These are phyloP conservation scores for Ciona savignyi DNA, from an alignment of 23 tunicate species.

Conservation along the genomic window DNA sequence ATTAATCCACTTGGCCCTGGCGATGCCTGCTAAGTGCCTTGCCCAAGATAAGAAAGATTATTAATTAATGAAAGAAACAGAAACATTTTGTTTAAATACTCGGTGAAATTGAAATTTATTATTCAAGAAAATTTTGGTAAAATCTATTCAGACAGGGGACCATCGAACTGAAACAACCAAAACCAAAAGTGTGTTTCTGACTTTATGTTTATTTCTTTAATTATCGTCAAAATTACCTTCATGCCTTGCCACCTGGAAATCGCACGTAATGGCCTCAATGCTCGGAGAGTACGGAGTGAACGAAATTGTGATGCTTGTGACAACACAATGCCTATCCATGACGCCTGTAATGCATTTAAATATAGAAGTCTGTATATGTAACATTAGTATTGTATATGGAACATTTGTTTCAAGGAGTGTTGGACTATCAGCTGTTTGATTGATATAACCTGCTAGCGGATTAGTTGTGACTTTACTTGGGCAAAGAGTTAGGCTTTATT, in stretches of 20 bases:
- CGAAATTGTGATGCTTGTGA: constrained; percentile 49
- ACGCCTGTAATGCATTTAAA: constrained; percentile 18
- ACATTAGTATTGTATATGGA: not conserved
- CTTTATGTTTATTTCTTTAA: not conserved
- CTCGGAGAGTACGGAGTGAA: constrained; percentile 70
- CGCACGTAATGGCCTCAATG: constrained; percentile 87
- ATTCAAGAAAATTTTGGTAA: no score
- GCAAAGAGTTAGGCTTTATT: not conserved
- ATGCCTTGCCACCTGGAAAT: constrained; percentile 97
- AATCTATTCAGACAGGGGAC: no score
- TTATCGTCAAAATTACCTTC: constrained; percentile 42
- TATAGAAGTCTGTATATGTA: not conserved
- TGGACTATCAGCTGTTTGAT: no score
- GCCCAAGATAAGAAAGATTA: no score
- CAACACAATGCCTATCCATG: constrained; percentile 89
- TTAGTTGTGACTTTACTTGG: not conserved
- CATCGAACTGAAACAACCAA: no score
- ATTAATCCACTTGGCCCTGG: no score
- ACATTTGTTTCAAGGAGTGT: no score
- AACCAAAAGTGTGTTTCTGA: no score
- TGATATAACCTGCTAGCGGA: no score
- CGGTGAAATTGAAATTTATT: no score
- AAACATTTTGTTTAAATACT: not conserved
- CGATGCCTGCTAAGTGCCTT: no score
- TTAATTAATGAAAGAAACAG: no score